phyloP scores from a whole-genome alignment of 2,113 vertebrate species.

The Procavia capensis region DNA sequence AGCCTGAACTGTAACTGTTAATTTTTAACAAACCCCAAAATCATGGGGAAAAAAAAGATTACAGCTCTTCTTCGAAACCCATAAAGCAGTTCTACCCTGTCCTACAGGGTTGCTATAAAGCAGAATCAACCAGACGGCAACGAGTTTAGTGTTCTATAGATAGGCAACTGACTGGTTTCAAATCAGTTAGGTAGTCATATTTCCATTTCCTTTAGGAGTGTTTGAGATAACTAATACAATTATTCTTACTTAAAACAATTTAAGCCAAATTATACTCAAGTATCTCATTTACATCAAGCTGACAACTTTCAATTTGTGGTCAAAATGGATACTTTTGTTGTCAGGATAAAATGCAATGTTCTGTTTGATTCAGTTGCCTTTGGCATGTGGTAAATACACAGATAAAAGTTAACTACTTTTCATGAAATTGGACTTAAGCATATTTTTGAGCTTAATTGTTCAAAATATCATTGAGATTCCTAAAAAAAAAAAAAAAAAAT shows the following conservation, averaged over 20 bases:
- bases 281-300: constrained; percentile 20
- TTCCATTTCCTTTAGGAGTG: background rate
- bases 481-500: too few relatives aligned
- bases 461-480: background rate
- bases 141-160: background rate
- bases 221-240: background rate
- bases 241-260: constrained; percentile 23
- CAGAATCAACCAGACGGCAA: background rate
- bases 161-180: background rate
- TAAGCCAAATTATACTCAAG: constrained; percentile 19
- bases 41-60: too few relatives aligned
- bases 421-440: background rate
- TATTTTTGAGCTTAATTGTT: constrained; percentile 33
- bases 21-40: too few relatives aligned
- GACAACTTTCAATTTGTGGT: background rate
- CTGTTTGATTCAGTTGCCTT: background rate
- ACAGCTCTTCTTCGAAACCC: background rate
- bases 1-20: too few relatives aligned
- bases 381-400: background rate
- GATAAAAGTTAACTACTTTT: constrained; percentile 26
- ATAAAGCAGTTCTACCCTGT: background rate
- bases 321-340: background rate
- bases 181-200: background rate
- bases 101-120: too few relatives aligned
- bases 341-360: background rate